Conservation (phyloP, 2,888 invertebrate species). For the Aleiodes alternator region DNA sequence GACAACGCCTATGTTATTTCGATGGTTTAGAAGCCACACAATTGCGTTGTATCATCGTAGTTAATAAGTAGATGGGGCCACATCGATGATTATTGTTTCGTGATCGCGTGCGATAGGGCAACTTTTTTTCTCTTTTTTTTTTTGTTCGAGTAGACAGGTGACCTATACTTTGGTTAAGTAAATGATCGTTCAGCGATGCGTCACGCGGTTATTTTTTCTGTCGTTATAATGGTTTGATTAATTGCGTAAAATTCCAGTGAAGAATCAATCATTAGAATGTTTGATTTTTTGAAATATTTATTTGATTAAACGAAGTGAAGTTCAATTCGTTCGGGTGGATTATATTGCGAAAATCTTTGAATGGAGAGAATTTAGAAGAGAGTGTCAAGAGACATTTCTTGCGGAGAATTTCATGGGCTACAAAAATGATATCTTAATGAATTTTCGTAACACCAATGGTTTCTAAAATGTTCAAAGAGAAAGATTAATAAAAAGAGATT, state of each 20-base stretch:
- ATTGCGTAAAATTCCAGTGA: constrained; percentile 2
- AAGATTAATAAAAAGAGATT: no score
- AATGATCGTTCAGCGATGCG: constrained; percentile 19
- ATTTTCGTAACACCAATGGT: no score
- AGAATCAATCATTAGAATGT: no score
- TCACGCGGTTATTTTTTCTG: neutral
- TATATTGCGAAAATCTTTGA: no score
- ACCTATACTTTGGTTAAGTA: neutral
- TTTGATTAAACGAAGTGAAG: no score
- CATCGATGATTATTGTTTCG: constrained; percentile 19
- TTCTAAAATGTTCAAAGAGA: no score
- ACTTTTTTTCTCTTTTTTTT: neutral
- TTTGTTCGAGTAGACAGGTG: constrained; percentile 16
- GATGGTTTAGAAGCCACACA: constrained; percentile 9
- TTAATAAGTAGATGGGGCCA: constrained; percentile 24
- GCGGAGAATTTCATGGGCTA: no score
- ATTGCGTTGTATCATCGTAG: constrained; percentile 32
- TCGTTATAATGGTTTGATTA: constrained; percentile 2
- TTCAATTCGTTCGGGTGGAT: no score
- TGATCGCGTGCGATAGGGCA: constrained; percentile 28
- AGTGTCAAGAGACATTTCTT: no score
- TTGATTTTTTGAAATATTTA: no score
- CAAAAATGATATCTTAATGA: no score
- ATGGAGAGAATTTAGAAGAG: no score
- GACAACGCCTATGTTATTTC: constrained; percentile 17